Conservation (phyloP, 2,888 invertebrate species). For the Hypena proboscidalis region DNA sequence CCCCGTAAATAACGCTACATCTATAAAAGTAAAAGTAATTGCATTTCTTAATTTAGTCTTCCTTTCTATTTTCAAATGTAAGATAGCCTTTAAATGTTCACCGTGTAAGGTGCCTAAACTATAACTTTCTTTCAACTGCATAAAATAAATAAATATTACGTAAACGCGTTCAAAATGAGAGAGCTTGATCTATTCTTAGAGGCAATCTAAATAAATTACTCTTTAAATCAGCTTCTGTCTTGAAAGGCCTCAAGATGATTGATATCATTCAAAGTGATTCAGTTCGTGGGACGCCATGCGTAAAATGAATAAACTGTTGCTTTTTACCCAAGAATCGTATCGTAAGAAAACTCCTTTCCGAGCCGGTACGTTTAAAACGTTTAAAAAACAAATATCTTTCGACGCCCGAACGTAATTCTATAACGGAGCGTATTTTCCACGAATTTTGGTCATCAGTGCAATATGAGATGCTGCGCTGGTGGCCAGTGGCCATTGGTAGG, state of each 20-base stretch:
- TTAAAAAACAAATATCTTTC: constrained; percentile 55
- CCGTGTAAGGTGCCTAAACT: too few relatives aligned
- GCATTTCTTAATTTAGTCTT: too few relatives aligned
- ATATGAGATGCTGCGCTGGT: constrained; percentile 71
- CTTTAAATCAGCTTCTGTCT: constrained; percentile 27
- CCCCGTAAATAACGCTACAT: too few relatives aligned
- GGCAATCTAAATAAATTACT: constrained; percentile 26
- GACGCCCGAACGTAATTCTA: constrained; percentile 69
- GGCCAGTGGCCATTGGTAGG: too few relatives aligned
- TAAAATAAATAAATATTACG: too few relatives aligned
- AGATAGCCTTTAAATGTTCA: too few relatives aligned
- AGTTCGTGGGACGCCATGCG: constrained; percentile 58
- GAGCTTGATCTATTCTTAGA: constrained; percentile 6
- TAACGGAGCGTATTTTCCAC: constrained; percentile 68
- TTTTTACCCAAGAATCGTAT: constrained; percentile 36
- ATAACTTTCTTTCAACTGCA: too few relatives aligned
- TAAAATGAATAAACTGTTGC: constrained; percentile 57
- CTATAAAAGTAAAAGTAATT: too few relatives aligned
- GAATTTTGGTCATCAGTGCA: constrained; percentile 63
- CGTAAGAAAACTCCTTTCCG: constrained; percentile 34
- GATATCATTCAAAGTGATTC: constrained; percentile 44
- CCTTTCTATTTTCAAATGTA: too few relatives aligned
- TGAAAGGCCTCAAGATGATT: constrained; percentile 36
- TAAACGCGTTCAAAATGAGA: too few relatives aligned
- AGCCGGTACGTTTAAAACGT: constrained; percentile 30